Conservation (phyloP, 1,140 invertebrate species). For the Platorchestia sp. region DNA sequence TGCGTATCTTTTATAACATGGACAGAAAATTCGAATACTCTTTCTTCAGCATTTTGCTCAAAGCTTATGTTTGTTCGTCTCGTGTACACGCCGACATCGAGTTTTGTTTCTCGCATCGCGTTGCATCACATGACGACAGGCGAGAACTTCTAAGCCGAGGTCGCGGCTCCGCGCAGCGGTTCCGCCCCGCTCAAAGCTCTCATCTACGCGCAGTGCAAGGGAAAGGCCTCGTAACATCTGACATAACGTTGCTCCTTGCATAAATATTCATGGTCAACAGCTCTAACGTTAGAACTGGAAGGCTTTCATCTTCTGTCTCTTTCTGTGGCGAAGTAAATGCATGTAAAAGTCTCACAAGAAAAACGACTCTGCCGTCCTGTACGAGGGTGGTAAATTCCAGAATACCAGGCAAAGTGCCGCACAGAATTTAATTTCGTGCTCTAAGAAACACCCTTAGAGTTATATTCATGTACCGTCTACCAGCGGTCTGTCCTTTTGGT, state of each 20-base stretch:
- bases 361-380: neutral
- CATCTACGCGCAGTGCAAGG: neutral
- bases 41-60: neutral
- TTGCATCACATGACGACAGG: neutral
- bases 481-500: neutral
- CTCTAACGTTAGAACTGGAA: neutral
- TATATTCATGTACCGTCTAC: neutral
- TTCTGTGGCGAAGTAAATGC: neutral
- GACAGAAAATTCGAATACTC: neutral
- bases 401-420: neutral
- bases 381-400: neutral
- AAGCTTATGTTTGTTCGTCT: neutral
- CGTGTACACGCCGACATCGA: neutral
- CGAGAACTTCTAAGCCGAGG: neutral
- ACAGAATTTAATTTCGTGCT: neutral
- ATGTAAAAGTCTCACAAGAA: neutral
- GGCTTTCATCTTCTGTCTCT: conserved; percentile 6
- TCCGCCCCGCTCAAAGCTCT: neutral
- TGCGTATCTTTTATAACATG: neutral
- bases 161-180: neutral
- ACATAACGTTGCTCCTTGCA: conserved; percentile 31
- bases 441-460: neutral
- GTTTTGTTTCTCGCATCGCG: neutral
- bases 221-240: neutral
- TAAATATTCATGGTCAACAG: conserved; percentile 32